Evolutionary conservation across 1,140 invertebrate species (phyloP), one percentile per base, ranked within the genome.

Genomic region (Leptestheria dahalacensis): DNA sequence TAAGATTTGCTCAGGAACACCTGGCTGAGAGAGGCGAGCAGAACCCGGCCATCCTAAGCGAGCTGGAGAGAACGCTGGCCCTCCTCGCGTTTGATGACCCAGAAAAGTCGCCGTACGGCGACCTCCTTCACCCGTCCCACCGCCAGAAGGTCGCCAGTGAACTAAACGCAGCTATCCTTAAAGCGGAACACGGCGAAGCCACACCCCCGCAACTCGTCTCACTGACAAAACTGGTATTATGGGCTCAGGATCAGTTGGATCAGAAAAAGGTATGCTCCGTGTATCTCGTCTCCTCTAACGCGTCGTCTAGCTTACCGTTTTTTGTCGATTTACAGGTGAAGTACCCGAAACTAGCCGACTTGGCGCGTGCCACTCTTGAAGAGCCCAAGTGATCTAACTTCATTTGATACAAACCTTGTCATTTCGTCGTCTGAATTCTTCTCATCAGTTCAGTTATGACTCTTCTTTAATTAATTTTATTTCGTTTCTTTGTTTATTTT

Each of bases 121-220:
- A 98, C 72, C 75, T 99, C 15, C 74, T 99, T n/a, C 83, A 91
- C 65, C 82, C 86, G 3, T 86, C 89, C 26, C 91, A 96, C 68
- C 78, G 91, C 65, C 91, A 97, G 74, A 96, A 96, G 79, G 90
- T 98, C 68, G 93, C 94, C 12, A 94, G 91, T 76, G 92, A 97
- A 77, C 74, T 98, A 6, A 98, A 98, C 75, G 89, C 92, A 61
- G 91, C 93, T 2, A 96, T 97, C 65, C 74, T 97, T 24, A 88
- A 90, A 68, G 87, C 86, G 72, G 88, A 95, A 70, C 86, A 94
- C 68, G 82, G 85, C 70, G 88, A 91, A 67, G 81, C 84, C 50
- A 91, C 91, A 21, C 86, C 86, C 4, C 78, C 80, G 1, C 86
- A 92, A 69, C 76, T 98, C 46, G 91, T 91, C 66, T 91, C 86